phyloP scores from a whole-genome alignment of 2,113 vertebrate genomes.

The Dendrocopos noguchii region DNA sequence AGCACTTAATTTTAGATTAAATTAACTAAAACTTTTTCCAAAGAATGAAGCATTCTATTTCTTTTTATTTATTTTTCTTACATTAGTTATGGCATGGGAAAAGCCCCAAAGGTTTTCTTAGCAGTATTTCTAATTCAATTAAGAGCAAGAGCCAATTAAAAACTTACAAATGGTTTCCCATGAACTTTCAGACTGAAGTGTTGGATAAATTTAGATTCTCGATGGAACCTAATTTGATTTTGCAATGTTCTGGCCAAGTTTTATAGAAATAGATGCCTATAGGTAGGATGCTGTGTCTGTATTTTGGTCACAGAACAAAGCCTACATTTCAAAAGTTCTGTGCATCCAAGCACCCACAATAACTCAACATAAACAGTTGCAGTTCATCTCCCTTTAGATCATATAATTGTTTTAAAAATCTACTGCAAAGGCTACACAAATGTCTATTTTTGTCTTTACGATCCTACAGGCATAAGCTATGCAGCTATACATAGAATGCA shows the following conservation, averaged over 20 bases:
- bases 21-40: conserved; percentile 4
- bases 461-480: not conserved
- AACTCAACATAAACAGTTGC: not conserved
- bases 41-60: not conserved
- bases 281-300: not conserved
- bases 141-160: conserved; percentile 44
- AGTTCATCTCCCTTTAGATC: not conserved
- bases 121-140: conserved; percentile 47
- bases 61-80: conserved; percentile 54
- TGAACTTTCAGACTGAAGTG: conserved; percentile 19
- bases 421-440: not conserved
- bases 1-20: conserved; percentile 7
- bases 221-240: not conserved
- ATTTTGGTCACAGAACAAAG: not conserved
- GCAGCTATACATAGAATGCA: no score
- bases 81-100: conserved; percentile 37
- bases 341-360: not conserved
- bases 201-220: conserved; percentile 48
- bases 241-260: not conserved
- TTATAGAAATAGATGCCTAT: not conserved
- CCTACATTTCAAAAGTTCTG: not conserved
- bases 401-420: not conserved
- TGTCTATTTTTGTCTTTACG: not conserved
- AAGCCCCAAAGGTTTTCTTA: conserved; percentile 31
- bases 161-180: conserved; percentile 35